Base-by-base conservation (phyloP, 2,797 vertebrate genomes). In the Muraenolepis orangiensis region DNA sequence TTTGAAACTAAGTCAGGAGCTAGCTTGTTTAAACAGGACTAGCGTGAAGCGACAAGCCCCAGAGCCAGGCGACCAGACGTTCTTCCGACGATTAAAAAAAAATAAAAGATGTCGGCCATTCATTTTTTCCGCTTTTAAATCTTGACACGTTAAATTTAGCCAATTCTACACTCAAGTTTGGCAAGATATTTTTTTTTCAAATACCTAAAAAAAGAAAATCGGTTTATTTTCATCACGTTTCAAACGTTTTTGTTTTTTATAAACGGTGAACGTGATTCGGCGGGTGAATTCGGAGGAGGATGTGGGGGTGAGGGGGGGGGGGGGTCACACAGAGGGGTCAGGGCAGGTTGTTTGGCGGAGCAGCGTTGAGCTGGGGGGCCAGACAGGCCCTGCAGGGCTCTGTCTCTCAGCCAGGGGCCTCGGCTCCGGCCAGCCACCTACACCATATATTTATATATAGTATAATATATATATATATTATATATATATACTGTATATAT, bases 361-460 rank as follows among this genome's bases (percentile, higher is more conserved):
- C 86, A 82, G 84, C 78, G 90, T 86, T 87, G 79, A 83, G 89
- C 90, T 90, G 70, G 74, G 78, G 88, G 91, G 87, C 84, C 90
- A 78, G 87, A 86, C 64, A 72, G 82, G 89, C 87, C 89, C 91
- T 86, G 86, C 85, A 90, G 90, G 85, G n/a, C 78, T 87, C 82
- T 90, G 87, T 77, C 66, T 61, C 28, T n/a, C 64, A 40, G 71
- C 89, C 87, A 86, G 85, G 84, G 82, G 86, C 87, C 86, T 82
- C 81, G 83, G 86, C 85, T 88, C 81, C 79, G 20, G 80, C 86
- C 87, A 88, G 84, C 84, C 91, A 87, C 84, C 89, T 90, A 80
- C 84, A 83, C 77, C 85, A 81, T 8, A 23, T 4, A 64, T n/a
- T 23, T 23, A 28, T 23, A 66, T 26, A 66, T 26, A 66, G n/a